phyloP scores from a whole-genome alignment of 2,888 invertebrate genomes.

The Apocheima hispidaria region DNA sequence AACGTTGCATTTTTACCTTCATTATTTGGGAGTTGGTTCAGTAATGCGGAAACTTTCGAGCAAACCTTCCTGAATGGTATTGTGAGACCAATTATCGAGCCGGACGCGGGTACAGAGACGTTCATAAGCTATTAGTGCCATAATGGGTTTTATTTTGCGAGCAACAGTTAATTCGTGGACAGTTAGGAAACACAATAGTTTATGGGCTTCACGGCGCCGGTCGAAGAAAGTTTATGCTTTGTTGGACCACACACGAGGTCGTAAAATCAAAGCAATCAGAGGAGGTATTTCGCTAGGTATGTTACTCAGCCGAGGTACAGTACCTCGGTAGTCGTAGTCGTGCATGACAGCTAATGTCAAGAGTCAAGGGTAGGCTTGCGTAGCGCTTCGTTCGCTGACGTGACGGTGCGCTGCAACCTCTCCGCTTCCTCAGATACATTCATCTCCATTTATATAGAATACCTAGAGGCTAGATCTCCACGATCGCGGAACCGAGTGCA shows the following conservation, averaged over 20 bases:
- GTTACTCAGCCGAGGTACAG: constrained; percentile 26
- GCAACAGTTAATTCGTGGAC: constrained; percentile 23
- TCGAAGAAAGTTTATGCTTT: constrained; percentile 21
- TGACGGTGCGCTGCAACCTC: not conserved
- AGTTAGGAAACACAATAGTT: constrained; percentile 32
- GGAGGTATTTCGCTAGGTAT: constrained; percentile 32
- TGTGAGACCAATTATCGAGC: constrained; percentile 4
- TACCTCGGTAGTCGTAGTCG: constrained; percentile 46
- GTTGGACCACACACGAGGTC: constrained; percentile 23
- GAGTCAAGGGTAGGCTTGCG: constrained; percentile 59
- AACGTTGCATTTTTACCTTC: constrained; percentile 22
- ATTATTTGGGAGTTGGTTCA: constrained; percentile 34
- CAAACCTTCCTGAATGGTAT: constrained; percentile 1
- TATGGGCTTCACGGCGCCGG: constrained; percentile 8
- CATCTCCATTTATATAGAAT: not conserved
- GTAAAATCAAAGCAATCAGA: constrained; percentile 31
- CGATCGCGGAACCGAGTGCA: not conserved
- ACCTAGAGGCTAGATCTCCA: not conserved
- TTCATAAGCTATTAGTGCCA: constrained; percentile 16
- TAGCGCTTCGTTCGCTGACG: constrained; percentile 23
- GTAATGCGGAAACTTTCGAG: constrained; percentile 35
- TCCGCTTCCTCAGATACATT: not conserved
- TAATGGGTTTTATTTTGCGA: constrained; percentile 20
- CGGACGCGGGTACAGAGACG: not conserved
- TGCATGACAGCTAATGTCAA: constrained; percentile 60